Conservation (phyloP, 2,888 invertebrate genomes). For the Nomada ferruginata region DNA sequence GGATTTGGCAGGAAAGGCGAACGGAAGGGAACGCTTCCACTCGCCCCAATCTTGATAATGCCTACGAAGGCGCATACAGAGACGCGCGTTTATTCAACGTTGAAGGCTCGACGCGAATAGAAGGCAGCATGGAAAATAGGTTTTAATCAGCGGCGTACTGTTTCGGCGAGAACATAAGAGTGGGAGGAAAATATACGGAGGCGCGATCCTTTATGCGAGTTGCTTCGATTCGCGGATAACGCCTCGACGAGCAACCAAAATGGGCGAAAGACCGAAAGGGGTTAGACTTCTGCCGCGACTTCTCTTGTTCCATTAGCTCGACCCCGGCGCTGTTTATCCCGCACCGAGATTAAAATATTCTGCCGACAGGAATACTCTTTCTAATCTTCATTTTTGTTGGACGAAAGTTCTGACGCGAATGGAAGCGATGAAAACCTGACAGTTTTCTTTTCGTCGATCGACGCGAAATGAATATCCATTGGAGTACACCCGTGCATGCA, state of each 20-base stretch:
- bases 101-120: background rate
- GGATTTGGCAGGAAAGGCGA: slow-evolving; percentile 28
- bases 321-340: background rate
- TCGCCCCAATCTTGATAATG: slow-evolving; percentile 37
- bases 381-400: background rate
- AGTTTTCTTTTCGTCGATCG: background rate
- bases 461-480: no score
- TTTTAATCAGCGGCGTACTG: slow-evolving; percentile 36
- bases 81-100: background rate
- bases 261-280: background rate
- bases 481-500: background rate
- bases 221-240: background rate
- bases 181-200: background rate
- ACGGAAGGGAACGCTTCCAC: slow-evolving; percentile 22
- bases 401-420: background rate
- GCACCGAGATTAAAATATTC: slow-evolving; percentile 30
- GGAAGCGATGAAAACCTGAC: background rate
- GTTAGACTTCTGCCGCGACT: background rate
- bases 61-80: slow-evolving; percentile 5
- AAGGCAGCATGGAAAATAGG: background rate
- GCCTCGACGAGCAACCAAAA: slow-evolving; percentile 12
- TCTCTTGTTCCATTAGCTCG: background rate
- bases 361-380: background rate
- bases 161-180: background rate
- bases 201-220: slow-evolving; percentile 15